Conservation (phyloP, 2,888 invertebrate genomes). For the Hermaeophaga mercurialis region DNA sequence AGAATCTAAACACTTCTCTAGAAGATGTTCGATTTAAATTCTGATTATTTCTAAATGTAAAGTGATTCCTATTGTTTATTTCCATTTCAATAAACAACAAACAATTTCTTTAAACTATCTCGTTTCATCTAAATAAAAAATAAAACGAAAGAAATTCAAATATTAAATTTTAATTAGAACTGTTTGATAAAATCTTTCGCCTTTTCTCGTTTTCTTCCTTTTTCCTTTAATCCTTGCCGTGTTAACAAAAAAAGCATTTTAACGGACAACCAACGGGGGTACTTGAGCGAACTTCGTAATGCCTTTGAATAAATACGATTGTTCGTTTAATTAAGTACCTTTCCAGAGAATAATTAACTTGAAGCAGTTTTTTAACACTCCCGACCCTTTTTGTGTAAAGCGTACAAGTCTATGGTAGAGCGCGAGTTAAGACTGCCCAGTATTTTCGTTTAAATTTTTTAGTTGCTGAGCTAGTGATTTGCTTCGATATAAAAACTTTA, state of each 20-base stretch:
- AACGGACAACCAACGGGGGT: conserved; percentile 24
- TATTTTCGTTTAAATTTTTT: conserved; percentile 4
- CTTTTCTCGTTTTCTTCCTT: not conserved
- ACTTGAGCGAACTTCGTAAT: conserved; percentile 29
- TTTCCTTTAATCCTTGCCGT: not conserved
- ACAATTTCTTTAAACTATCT: no score
- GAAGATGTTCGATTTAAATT: no score
- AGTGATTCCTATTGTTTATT: no score
- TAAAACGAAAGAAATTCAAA: not conserved
- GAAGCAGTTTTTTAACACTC: conserved; percentile 40
- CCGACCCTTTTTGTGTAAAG: conserved; percentile 21
- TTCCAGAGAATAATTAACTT: conserved; percentile 44
- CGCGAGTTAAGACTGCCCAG: conserved; percentile 11
- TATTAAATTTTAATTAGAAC: not conserved
- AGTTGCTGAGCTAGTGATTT: not conserved
- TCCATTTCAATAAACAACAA: no score
- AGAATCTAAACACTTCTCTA: no score
- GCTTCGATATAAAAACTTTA: no score
- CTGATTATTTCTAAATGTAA: no score
- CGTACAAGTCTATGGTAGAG: conserved; percentile 7
- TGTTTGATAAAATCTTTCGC: not conserved
- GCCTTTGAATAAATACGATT: conserved; percentile 46
- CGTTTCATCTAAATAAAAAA: no score
- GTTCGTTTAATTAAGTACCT: conserved; percentile 48
- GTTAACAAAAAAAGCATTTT: conserved; percentile 20